Evolutionary conservation across 2,113 vertebrate genomes (phyloP).

Genomic region (Notothenia rossii): DNA sequence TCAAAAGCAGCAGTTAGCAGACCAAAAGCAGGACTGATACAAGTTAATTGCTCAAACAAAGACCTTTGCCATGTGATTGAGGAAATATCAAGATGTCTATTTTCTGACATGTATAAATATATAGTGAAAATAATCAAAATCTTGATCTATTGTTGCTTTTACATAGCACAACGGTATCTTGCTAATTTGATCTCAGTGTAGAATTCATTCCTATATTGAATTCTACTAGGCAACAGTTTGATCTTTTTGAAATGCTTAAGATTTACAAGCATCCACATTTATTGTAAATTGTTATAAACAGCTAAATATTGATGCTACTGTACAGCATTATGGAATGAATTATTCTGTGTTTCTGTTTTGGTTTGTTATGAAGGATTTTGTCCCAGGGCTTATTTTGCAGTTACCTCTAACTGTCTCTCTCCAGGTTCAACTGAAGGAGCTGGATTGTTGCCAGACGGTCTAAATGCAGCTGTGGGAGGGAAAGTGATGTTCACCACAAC

Average conservation of each 20-base stretch:
- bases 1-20: neutral
- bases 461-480: slow-evolving; percentile 31
- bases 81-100: neutral
- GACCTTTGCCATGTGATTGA: too few relatives aligned
- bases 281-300: neutral
- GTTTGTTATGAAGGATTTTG: neutral
- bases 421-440: slow-evolving; percentile 53
- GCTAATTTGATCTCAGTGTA: too few relatives aligned
- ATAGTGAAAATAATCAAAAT: neutral
- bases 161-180: too few relatives aligned
- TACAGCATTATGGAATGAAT: neutral
- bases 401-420: slow-evolving; percentile 7
- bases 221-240: too few relatives aligned
- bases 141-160: neutral
- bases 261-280: neutral
- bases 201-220: too few relatives aligned
- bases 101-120: neutral
- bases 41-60: neutral
- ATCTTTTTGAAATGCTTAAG: too few relatives aligned
- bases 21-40: too few relatives aligned
- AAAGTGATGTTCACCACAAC: slow-evolving; percentile 42
- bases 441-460: slow-evolving; percentile 44
- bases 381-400: neutral
- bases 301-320: neutral
- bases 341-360: neutral